These are phyloP conservation scores for Pachycephala philippinensis DNA, from an alignment of 2,113 vertebrate species.

Conservation along the genomic window DNA sequence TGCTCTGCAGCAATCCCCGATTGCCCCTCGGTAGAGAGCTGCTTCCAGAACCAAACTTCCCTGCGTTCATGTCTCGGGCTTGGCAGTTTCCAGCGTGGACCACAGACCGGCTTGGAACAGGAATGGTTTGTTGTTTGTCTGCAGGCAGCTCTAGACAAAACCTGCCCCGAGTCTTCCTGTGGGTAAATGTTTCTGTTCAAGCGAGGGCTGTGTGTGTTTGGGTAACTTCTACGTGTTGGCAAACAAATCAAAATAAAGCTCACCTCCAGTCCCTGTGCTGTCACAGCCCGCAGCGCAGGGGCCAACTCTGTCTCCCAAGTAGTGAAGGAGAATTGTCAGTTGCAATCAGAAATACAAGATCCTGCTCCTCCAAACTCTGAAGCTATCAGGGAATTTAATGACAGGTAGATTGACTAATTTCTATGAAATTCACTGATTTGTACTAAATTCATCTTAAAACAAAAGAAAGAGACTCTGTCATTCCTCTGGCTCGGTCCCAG, in stretches of 20 bases:
- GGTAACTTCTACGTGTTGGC: neutral
- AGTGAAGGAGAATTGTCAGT: neutral
- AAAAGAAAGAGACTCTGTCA: neutral
- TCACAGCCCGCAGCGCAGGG: neutral
- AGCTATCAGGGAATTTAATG: neutral
- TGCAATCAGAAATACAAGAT: neutral
- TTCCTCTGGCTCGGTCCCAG: rapidly evolving
- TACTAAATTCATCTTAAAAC: neutral
- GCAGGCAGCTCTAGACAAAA: neutral
- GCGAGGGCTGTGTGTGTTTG: rapidly evolving
- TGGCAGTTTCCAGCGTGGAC: rapidly evolving
- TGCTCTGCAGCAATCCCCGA: rapidly evolving
- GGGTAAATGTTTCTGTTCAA: rapidly evolving
- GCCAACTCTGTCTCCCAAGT: neutral
- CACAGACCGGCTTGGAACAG: rapidly evolving
- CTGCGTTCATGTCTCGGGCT: neutral
- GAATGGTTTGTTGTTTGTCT: rapidly evolving
- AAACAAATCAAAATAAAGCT: no score
- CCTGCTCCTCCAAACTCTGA: neutral
- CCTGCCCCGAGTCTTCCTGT: neutral
- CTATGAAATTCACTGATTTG: no score
- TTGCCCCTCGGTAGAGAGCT: neutral
- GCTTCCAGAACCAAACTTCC: no score
- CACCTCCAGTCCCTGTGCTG: rapidly evolving
- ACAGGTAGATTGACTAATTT: neutral